phyloP scores from a whole-genome alignment of 2,797 vertebrate species.

The Gymnocypris eckloni region DNA sequence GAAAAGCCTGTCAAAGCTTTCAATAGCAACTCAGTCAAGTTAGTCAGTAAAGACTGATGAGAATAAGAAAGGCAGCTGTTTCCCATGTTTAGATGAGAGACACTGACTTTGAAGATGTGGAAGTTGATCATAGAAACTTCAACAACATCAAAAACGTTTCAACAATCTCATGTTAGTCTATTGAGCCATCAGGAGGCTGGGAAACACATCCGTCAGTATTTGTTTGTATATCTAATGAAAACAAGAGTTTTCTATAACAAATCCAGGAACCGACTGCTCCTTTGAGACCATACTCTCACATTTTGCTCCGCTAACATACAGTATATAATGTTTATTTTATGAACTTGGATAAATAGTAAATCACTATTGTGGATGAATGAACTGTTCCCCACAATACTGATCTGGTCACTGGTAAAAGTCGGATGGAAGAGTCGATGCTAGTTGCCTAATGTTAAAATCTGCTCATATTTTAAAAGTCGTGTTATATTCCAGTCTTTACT shows the following conservation, averaged over 20 bases:
- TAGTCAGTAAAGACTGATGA: slow-evolving; percentile 7
- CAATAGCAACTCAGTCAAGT: neutral
- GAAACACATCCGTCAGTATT: neutral
- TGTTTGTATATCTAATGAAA: slow-evolving; percentile 39
- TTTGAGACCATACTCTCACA: neutral
- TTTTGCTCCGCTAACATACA: neutral
- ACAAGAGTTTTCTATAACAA: slow-evolving; percentile 14
- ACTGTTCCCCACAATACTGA: neutral
- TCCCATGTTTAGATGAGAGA: slow-evolving; percentile 36
- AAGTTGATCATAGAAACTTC: slow-evolving; percentile 33
- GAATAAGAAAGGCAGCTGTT: slow-evolving; percentile 12
- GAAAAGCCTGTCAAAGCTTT: slow-evolving; percentile 18
- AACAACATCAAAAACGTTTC: slow-evolving; percentile 20
- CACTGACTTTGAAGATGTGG: slow-evolving; percentile 23
- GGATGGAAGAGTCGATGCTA: neutral
- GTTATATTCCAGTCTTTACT: neutral
- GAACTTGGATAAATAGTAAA: neutral
- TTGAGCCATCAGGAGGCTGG: slow-evolving; percentile 18
- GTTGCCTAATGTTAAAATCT: neutral
- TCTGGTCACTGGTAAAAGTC: neutral
- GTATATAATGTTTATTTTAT: neutral
- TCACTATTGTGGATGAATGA: neutral
- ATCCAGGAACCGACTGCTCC: slow-evolving; percentile 1
- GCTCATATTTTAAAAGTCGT: no score
- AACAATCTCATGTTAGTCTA: slow-evolving; percentile 10